Conservation (phyloP, 2,797 vertebrate genomes). For the Dendrocincla tyrannina region DNA sequence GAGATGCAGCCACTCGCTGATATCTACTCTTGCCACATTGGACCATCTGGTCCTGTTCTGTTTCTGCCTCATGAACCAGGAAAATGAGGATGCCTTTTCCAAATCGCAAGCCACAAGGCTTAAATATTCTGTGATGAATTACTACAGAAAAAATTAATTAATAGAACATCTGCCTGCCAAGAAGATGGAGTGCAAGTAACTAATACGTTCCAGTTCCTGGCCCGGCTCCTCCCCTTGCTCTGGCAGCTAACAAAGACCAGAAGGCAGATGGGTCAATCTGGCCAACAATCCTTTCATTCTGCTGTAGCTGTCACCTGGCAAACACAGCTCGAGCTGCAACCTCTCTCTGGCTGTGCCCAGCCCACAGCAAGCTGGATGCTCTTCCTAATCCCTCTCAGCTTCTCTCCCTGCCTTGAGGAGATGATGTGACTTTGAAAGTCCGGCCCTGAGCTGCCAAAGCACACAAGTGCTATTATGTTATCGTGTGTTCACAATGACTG, state of each 20-base stretch:
- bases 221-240: neutral
- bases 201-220: neutral
- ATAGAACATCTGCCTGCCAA: conserved; percentile 61
- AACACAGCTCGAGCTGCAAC: neutral
- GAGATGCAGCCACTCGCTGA: neutral
- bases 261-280: conserved; percentile 38
- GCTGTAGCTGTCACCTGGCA: conserved; percentile 5
- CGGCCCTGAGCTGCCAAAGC: neutral
- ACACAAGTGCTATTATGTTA: neutral
- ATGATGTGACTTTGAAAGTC: neutral
- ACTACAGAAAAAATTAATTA: conserved; percentile 47
- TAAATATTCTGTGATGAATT: conserved; percentile 55
- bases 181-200: conserved; percentile 29
- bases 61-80: conserved; percentile 55
- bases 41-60: conserved; percentile 36
- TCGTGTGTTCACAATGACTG: accelerated
- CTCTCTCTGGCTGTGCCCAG: neutral
- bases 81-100: conserved; percentile 52
- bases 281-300: neutral
- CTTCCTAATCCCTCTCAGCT: neutral
- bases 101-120: conserved; percentile 15
- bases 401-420: neutral
- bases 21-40: neutral
- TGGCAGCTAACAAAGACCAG: conserved; percentile 43
- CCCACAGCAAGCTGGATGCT: neutral